These are phyloP conservation scores for Circaetus gallicus DNA, from an alignment of 2,113 vertebrate species.

Conservation along the genomic window DNA sequence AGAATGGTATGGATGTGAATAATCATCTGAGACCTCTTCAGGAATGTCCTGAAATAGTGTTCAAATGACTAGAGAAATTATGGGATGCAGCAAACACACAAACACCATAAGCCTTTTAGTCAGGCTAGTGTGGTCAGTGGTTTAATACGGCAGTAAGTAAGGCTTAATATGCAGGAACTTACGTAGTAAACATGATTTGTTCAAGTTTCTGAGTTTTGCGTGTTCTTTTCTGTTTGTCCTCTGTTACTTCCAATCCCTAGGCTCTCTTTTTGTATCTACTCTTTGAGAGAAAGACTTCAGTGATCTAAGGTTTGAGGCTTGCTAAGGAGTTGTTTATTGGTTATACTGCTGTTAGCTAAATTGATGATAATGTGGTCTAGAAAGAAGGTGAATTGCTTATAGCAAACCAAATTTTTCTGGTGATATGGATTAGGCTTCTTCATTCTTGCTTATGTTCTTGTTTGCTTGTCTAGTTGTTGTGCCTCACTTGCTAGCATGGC, in stretches of 20 bases:
- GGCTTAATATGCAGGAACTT: not conserved
- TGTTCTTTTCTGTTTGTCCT: not conserved
- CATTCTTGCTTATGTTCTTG: not conserved
- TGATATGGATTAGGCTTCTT: not conserved
- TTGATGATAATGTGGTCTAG: not conserved
- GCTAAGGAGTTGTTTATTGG: not conserved
- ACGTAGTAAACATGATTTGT: not conserved
- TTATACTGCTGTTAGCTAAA: not conserved
- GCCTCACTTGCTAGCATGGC: not conserved
- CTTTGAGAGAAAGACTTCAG: not conserved
- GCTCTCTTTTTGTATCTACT: not conserved
- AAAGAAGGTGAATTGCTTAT: not conserved
- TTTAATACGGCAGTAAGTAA: not conserved
- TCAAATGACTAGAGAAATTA: conserved; percentile 59
- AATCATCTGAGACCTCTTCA: conserved; percentile 37
- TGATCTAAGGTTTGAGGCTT: not conserved
- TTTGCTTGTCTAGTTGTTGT: not conserved
- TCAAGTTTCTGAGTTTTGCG: not conserved
- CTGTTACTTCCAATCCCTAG: not conserved
- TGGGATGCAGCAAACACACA: not conserved
- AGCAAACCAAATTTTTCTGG: not conserved
- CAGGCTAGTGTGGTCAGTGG: not conserved
- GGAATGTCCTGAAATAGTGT: conserved; percentile 72
- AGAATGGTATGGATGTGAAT: conserved; percentile 45
- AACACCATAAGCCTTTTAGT: not conserved